Evolutionary conservation across 2,113 vertebrate species (phyloP).

Genomic region (Thoracochromis brauschi): DNA sequence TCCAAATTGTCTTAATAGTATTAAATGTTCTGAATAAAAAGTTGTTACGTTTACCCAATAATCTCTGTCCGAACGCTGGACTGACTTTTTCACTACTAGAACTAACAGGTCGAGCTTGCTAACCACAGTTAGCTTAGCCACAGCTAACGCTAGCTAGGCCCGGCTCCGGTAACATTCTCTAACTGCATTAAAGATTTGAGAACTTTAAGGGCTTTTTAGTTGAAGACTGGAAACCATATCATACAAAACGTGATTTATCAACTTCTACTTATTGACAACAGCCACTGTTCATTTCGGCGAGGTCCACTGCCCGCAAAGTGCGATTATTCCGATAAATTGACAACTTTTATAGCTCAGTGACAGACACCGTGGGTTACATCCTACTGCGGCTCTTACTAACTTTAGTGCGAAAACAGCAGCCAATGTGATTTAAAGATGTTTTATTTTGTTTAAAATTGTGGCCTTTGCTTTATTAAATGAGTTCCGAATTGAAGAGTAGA

Average conservation of each 20-base stretch:
- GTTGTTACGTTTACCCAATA: background rate
- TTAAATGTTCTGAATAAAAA: background rate
- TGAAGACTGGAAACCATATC: fast-evolving
- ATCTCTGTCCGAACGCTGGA: background rate
- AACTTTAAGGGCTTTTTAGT: background rate
- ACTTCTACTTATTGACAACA: fast-evolving
- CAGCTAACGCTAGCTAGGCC: constrained; percentile 37
- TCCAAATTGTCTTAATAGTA: background rate
- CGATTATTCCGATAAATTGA: background rate
- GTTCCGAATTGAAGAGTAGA: background rate
- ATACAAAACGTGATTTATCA: fast-evolving
- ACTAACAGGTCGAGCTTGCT: constrained; percentile 20
- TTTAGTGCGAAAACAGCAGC: background rate
- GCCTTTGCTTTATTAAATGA: fast-evolving
- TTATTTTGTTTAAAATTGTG: fast-evolving
- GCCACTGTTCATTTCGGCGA: background rate
- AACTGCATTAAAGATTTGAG: background rate
- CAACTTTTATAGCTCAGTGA: background rate
- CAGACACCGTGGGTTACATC: background rate
- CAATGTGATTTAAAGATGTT: background rate
- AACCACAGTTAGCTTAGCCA: constrained; percentile 25
- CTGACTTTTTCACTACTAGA: background rate
- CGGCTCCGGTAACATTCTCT: background rate
- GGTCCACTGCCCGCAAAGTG: fast-evolving
- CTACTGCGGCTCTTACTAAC: background rate